phyloP scores from a whole-genome alignment of 2,113 vertebrate species.

The Chauna torquata region DNA sequence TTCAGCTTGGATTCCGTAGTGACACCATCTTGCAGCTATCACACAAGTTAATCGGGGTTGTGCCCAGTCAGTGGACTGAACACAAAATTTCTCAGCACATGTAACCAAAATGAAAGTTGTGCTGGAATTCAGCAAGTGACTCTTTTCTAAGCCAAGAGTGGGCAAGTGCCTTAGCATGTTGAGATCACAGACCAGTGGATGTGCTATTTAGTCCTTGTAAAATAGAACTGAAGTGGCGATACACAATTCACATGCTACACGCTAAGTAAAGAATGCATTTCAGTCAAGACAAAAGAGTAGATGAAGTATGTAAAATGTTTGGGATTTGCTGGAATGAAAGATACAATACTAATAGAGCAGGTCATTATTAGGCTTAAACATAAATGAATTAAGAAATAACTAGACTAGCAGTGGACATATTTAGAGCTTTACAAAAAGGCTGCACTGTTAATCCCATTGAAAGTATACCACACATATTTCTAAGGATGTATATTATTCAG shows the following conservation, averaged over 20 bases:
- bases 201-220: background rate
- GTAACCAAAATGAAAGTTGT: background rate
- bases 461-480: background rate
- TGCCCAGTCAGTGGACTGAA: background rate
- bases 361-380: background rate
- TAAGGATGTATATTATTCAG: background rate
- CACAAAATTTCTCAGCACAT: background rate
- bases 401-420: background rate
- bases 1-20: background rate
- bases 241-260: background rate
- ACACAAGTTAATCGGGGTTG: background rate
- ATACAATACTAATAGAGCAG: background rate
- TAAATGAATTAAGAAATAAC: background rate
- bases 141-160: background rate
- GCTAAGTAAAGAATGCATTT: background rate
- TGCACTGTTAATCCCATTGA: background rate
- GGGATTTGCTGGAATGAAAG: background rate
- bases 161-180: fast-evolving
- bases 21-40: background rate
- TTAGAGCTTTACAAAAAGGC: background rate
- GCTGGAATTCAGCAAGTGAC: background rate
- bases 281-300: background rate
- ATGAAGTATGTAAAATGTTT: background rate
- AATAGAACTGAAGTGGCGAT: background rate
- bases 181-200: background rate